Evolutionary conservation across 2,888 invertebrate genomes (phyloP).

Genomic region (Heliconius charithonia): DNA sequence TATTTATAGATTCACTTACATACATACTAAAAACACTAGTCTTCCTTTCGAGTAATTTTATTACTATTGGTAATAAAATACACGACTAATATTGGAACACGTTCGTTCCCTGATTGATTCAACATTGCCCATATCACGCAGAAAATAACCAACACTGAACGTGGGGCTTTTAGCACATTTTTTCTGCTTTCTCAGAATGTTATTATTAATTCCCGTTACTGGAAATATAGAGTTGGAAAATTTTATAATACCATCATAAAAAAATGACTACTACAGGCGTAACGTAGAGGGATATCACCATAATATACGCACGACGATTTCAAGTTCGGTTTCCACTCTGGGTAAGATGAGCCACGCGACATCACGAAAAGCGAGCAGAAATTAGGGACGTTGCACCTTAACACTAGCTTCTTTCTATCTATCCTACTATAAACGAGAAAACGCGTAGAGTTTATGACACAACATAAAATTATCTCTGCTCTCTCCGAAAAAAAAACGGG

Average conservation of each 20-base stretch:
- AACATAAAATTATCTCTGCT: not conserved
- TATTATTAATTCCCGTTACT: slow-evolving; percentile 4
- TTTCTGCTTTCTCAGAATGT: slow-evolving; percentile 11
- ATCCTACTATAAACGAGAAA: too few relatives aligned
- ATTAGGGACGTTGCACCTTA: too few relatives aligned
- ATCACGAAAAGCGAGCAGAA: too few relatives aligned
- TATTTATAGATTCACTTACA: not conserved
- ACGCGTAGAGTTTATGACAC: not conserved
- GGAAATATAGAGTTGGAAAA: not conserved
- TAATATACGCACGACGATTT: too few relatives aligned
- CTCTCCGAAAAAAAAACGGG: not conserved
- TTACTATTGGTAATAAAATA: slow-evolving; percentile 15
- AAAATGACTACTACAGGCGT: not conserved
- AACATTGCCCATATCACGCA: not conserved
- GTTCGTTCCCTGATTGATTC: slow-evolving; percentile 17
- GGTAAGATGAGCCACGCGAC: not conserved
- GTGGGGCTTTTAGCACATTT: slow-evolving; percentile 11
- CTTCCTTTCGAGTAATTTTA: not conserved
- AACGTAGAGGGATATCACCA: too few relatives aligned
- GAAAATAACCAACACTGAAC: slow-evolving; percentile 1
- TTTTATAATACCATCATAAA: not conserved
- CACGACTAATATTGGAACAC: slow-evolving; percentile 7
- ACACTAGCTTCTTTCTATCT: too few relatives aligned
- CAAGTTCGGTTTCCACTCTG: not conserved
- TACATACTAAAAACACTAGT: not conserved